Percentiles rank a stretch among this genome's conserved stretches.
Evolutionary conservation across 1,140 invertebrate species (phyloP).

Genomic region (Euwallacea fornicatus): DNA sequence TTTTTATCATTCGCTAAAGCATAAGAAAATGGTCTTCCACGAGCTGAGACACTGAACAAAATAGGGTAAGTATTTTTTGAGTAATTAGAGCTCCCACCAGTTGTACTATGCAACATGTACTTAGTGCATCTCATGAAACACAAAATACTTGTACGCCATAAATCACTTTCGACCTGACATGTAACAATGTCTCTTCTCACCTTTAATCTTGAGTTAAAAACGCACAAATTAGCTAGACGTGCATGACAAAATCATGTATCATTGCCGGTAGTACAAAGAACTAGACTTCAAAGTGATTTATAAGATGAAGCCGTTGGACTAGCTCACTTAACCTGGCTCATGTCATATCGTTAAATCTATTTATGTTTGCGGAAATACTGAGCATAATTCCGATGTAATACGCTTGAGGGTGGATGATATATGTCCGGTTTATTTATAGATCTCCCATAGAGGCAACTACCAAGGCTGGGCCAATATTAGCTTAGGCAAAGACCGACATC

Average conservation of each 20-base stretch:
- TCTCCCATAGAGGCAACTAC: too few species aligned
- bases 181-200: slow-evolving; percentile 1
- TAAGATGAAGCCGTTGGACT: neutral
- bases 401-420: slow-evolving; percentile 3
- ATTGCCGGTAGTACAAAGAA: slow-evolving; percentile 11
- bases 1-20: too few species aligned
- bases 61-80: too few species aligned
- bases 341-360: slow-evolving; percentile 15
- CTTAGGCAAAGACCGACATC: too few species aligned
- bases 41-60: too few species aligned
- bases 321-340: slow-evolving; percentile 5
- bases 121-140: too few species aligned
- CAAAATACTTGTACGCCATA: neutral
- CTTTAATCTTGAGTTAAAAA: neutral
- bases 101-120: too few species aligned
- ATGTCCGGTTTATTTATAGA: slow-evolving; percentile 10
- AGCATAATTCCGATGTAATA: slow-evolving; percentile 4
- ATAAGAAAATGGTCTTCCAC: too few species aligned
- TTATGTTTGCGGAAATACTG: slow-evolving; percentile 12
- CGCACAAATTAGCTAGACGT: slow-evolving; percentile 2
- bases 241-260: slow-evolving; percentile 12
- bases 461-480: too few species aligned
- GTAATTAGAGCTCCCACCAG: too few species aligned
- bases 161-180: slow-evolving; percentile 1
- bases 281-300: neutral